Evolutionary conservation across 2,888 invertebrate species (phyloP).

Genomic region (Geophilus truncorum): DNA sequence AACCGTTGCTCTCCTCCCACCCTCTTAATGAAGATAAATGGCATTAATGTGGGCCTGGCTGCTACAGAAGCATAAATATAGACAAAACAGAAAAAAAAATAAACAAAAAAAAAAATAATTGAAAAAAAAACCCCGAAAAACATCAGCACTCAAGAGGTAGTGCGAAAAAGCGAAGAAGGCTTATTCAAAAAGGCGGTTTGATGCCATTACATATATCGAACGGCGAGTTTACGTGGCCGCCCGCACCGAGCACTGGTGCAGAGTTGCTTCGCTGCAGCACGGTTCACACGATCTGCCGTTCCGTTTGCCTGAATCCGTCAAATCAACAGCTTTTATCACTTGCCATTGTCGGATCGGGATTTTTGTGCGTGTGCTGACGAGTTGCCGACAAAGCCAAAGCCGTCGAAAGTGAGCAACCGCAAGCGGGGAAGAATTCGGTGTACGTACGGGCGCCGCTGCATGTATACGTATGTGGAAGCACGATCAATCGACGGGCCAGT

Average conservation of each 20-base stretch:
- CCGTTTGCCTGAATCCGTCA: constrained; percentile 7
- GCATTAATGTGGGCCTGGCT: neutral
- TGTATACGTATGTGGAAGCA: neutral
- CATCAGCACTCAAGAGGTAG: neutral
- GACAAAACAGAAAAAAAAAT: neutral
- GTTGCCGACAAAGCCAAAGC: neutral
- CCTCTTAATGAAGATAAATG: constrained; percentile 22
- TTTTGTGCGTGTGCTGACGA: neutral
- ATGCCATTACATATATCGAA: neutral
- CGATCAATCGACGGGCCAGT: neutral
- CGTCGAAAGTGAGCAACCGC: neutral
- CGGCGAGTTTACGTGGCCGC: neutral
- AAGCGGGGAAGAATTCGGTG: neutral
- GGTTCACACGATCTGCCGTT: neutral
- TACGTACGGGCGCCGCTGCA: neutral
- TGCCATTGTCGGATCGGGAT: neutral
- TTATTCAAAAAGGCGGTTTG: neutral
- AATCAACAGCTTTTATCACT: neutral
- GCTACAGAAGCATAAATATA: constrained; percentile 9
- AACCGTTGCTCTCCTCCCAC: neutral
- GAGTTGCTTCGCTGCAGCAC: neutral
- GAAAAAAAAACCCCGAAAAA: neutral
- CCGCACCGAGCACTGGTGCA: neutral
- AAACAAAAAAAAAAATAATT: neutral
- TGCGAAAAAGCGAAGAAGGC: neutral